A percentile compares a stretch with the other conserved stretches of the same genome.
Evolutionary conservation across 1,140 invertebrate species (phyloP).

Genomic region (Caenorhabditis briggsae): DNA sequence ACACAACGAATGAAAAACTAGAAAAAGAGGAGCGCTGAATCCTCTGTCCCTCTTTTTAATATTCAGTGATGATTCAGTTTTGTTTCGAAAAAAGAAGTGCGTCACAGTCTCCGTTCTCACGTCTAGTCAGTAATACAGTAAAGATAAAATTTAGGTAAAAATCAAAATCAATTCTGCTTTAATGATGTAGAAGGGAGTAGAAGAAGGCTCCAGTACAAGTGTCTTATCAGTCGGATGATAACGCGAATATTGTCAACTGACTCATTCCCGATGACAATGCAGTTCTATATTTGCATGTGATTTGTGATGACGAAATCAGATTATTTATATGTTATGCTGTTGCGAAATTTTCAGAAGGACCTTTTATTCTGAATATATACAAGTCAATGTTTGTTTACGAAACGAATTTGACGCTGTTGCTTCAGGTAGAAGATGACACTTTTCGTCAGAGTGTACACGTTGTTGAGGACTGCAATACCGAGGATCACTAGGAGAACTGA

Average conservation of each 20-base stretch:
- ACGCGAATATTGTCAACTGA: no score
- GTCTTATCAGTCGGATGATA: no score
- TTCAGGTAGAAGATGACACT: neutral
- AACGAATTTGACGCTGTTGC: constrained; percentile 30
- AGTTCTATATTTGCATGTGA: constrained; percentile 11
- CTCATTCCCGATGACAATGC: neutral
- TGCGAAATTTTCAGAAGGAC: neutral
- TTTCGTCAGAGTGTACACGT: neutral
- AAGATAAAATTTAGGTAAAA: no score
- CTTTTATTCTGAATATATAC: neutral
- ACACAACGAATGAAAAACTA: no score
- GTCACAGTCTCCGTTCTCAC: neutral
- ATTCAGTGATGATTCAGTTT: neutral
- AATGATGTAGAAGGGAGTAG: no score
- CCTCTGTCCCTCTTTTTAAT: neutral
- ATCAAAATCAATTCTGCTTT: no score
- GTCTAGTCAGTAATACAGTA: no score
- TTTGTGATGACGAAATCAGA: constrained; percentile 32
- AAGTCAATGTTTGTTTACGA: constrained; percentile 11
- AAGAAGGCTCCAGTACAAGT: no score
- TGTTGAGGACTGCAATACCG: neutral
- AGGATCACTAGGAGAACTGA: constrained; percentile 15
- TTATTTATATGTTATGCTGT: constrained; percentile 9
- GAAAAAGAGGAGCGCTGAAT: no score
- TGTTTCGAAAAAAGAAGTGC: neutral